Evolutionary conservation across 2,797 vertebrate species (phyloP).

Genomic region (Myotis myotis): DNA sequence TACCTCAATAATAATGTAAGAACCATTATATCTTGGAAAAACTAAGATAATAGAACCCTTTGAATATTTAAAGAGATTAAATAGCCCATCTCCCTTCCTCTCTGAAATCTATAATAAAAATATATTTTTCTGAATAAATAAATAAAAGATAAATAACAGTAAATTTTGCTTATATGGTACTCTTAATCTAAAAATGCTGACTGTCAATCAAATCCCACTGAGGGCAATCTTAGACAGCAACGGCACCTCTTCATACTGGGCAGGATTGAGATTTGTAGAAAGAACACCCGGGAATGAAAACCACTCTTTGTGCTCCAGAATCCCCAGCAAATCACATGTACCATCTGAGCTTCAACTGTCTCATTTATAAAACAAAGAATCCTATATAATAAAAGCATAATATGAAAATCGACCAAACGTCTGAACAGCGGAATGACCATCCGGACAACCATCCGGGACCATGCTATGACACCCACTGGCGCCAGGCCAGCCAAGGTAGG

Average conservation of each 20-base stretch:
- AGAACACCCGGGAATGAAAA: not conserved
- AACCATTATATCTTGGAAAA: not conserved
- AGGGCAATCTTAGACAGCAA: not conserved
- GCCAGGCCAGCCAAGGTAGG: no score
- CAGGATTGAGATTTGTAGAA: not conserved
- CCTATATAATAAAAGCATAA: no score
- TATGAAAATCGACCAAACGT: no score
- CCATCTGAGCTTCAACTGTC: not conserved
- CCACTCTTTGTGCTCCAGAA: slow-evolving; percentile 5
- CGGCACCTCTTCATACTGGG: not conserved
- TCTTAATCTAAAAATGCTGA: not conserved
- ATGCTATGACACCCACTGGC: no score
- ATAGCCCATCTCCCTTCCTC: not conserved
- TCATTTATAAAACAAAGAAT: not conserved
- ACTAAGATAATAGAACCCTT: not conserved
- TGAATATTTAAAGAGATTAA: slow-evolving; percentile 14
- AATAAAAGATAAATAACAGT: not conserved
- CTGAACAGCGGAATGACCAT: no score
- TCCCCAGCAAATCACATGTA: not conserved
- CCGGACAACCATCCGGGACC: no score
- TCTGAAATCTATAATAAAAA: no score
- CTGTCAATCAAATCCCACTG: not conserved
- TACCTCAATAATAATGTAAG: not conserved
- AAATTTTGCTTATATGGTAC: not conserved
- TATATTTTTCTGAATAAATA: no score